Conservation (phyloP, 1,140 invertebrate species). For the Drosophila ercepeae region DNA sequence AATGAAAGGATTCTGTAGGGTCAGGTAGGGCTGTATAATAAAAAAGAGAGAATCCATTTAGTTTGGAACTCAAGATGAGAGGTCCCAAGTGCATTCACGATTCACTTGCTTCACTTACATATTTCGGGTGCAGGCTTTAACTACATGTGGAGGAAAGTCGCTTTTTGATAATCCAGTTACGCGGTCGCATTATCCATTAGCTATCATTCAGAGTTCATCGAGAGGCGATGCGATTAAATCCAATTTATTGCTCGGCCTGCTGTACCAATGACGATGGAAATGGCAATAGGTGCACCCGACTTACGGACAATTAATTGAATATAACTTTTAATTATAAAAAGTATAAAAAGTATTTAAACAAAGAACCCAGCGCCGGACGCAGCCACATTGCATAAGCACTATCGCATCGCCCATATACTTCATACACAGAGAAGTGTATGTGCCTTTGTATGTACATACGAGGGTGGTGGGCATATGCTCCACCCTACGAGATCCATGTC, state of each 20-base stretch:
- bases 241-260: conserved; percentile 43
- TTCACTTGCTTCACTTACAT: too few relatives aligned
- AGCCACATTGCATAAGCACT: conserved; percentile 67
- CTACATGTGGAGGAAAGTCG: conserved; percentile 29
- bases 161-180: conserved; percentile 66
- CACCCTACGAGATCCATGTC: conserved; percentile 6
- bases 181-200: conserved; percentile 64
- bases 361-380: conserved; percentile 25
- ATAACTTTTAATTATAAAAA: conserved; percentile 69
- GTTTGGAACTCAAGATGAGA: too few relatives aligned
- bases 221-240: conserved; percentile 35
- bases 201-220: conserved; percentile 37
- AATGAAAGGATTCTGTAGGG: too few relatives aligned
- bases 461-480: conserved; percentile 17
- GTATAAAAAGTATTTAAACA: conserved; percentile 46
- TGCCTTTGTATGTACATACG: conserved; percentile 11
- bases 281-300: conserved; percentile 42
- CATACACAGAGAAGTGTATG: conserved; percentile 36
- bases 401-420: conserved; percentile 12
- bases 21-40: too few relatives aligned
- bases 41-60: too few relatives aligned
- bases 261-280: conserved; percentile 1
- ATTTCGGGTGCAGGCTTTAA: conserved; percentile 1
- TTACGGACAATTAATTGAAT: conserved; percentile 75
- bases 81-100: neutral